Evolutionary conservation across 2,797 vertebrate species (phyloP).

Genomic region (Acanthurus leucopareius): DNA sequence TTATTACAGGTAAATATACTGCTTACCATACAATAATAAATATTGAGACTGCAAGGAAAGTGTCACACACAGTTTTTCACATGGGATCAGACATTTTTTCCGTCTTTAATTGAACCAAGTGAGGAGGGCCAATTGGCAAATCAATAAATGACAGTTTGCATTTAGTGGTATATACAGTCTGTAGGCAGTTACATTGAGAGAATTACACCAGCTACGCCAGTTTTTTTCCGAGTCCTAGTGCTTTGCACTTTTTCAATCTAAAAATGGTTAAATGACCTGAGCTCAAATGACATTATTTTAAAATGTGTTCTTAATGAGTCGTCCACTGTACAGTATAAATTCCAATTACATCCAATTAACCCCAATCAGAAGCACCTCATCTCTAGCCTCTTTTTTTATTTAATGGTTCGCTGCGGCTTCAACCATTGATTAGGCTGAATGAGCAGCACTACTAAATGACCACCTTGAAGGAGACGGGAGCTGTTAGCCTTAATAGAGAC

Average conservation of each 20-base stretch:
- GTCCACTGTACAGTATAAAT: slow-evolving; percentile 94
- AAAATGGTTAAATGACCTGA: slow-evolving; percentile 88
- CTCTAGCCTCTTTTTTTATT: slow-evolving; percentile 92
- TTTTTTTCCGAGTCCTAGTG: slow-evolving; percentile 47
- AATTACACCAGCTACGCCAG: slow-evolving; percentile 31
- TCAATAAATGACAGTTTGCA: slow-evolving; percentile 52
- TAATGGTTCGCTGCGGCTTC: slow-evolving; percentile 94
- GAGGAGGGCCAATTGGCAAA: slow-evolving; percentile 26
- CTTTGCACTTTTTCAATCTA: slow-evolving; percentile 67
- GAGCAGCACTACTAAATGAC: slow-evolving; percentile 94
- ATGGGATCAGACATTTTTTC: slow-evolving; percentile 19
- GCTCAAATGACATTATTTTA: slow-evolving; percentile 87
- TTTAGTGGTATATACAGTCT: slow-evolving; percentile 11
- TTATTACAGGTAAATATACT: neutral
- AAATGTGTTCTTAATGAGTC: slow-evolving; percentile 91
- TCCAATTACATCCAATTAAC: slow-evolving; percentile 99
- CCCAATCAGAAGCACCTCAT: slow-evolving; percentile 96
- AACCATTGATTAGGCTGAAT: slow-evolving; percentile 94
- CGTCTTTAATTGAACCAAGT: slow-evolving; percentile 11
- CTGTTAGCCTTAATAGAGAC: slow-evolving; percentile 89
- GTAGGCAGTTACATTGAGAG: slow-evolving; percentile 19
- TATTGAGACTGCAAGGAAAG: neutral
- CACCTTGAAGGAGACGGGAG: slow-evolving; percentile 90
- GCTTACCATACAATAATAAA: neutral
- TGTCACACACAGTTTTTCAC: neutral